phyloP scores from a whole-genome alignment of 2,797 vertebrate species.

The Gadopsis bispinosus region DNA sequence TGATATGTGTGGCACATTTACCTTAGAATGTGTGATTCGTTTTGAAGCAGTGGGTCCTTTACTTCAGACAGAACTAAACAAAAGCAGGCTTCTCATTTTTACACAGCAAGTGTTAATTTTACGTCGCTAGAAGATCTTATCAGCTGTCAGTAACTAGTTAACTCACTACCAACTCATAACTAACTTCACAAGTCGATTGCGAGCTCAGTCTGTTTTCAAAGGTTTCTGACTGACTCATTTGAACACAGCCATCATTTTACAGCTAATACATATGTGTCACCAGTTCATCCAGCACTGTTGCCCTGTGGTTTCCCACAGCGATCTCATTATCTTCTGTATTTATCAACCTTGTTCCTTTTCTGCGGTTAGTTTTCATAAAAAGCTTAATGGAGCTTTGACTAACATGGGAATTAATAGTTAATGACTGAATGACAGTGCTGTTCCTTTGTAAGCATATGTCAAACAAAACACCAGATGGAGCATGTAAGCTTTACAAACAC shows the following conservation, averaged over 20 bases:
- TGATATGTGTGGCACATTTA: neutral
- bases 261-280: slow-evolving; percentile 35
- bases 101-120: neutral
- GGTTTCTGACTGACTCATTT: neutral
- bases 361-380: slow-evolving; percentile 44
- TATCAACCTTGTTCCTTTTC: slow-evolving; percentile 35
- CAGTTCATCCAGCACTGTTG: slow-evolving; percentile 19
- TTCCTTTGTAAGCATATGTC: slow-evolving; percentile 38
- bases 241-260: slow-evolving; percentile 37
- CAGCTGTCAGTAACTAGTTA: neutral
- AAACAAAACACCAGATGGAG: slow-evolving; percentile 35
- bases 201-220: neutral
- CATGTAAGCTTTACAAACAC: slow-evolving; percentile 30
- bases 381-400: slow-evolving; percentile 29
- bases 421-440: slow-evolving; percentile 34
- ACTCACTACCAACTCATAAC: too few species aligned
- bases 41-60: neutral
- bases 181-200: neutral
- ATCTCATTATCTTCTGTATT: slow-evolving; percentile 46
- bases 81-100: neutral
- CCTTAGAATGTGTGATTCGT: neutral
- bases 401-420: slow-evolving; percentile 41
- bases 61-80: neutral
- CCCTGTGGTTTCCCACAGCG: slow-evolving; percentile 20
- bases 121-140: neutral